A percentile compares a stretch with the other conserved stretches of the same genome.
Evolutionary conservation across 2,797 vertebrate species (phyloP).

Genomic region (Onychomys torridus): DNA sequence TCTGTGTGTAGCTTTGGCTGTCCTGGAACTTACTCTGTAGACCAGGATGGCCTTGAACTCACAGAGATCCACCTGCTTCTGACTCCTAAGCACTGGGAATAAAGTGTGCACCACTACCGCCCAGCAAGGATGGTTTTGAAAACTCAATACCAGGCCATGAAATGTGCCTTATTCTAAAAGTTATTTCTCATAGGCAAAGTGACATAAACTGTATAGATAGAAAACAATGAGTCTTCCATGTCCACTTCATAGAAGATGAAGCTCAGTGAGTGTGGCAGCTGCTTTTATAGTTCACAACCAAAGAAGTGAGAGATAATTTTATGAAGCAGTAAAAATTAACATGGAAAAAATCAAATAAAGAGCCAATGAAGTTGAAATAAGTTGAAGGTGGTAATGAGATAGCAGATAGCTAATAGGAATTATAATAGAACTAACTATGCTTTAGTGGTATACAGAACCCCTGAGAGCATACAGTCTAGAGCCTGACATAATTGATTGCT

Average conservation of each 20-base stretch:
- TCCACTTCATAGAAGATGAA: background rate
- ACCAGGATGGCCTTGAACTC: background rate
- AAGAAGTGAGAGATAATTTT: background rate
- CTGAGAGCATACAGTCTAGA: background rate
- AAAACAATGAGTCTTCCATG: background rate
- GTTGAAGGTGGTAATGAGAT: background rate
- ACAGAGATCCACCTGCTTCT: background rate
- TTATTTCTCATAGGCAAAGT: background rate
- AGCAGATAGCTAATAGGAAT: background rate
- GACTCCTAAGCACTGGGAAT: background rate
- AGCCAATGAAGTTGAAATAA: background rate
- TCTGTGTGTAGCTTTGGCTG: background rate
- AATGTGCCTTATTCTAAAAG: background rate
- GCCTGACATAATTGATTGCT: background rate
- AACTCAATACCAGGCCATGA: background rate
- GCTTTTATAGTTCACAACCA: background rate
- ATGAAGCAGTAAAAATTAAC: constrained; percentile 22
- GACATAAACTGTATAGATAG: background rate
- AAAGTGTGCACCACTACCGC: background rate
- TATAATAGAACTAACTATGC: background rate
- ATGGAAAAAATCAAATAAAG: background rate
- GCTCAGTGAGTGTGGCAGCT: background rate
- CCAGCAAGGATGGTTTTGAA: background rate
- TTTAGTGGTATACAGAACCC: background rate
- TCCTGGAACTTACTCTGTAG: background rate